Conservation (phyloP, 2,797 vertebrate species). For the Eulemur coronatus region DNA sequence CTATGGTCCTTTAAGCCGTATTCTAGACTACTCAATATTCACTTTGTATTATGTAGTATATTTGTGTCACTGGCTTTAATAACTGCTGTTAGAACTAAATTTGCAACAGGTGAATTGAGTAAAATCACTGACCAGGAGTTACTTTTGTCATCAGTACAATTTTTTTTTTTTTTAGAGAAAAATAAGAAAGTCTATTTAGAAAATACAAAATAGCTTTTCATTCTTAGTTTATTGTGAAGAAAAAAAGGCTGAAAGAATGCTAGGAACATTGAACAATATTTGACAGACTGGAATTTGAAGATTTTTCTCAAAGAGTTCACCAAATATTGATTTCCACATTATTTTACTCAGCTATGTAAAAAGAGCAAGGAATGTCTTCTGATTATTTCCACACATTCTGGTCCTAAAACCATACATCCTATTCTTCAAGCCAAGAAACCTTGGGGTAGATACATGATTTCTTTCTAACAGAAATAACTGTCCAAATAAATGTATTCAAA, state of each 20-base stretch:
- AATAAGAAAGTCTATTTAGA: neutral
- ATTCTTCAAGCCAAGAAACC: neutral
- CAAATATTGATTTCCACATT: conserved; percentile 15
- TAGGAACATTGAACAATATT: neutral
- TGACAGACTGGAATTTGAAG: neutral
- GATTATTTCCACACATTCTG: neutral
- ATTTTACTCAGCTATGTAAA: neutral
- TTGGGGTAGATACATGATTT: neutral
- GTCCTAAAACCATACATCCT: neutral
- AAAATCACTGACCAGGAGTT: neutral
- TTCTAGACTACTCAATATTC: neutral
- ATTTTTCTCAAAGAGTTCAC: neutral
- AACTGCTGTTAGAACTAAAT: neutral
- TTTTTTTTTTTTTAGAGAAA: neutral
- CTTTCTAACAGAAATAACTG: conserved; percentile 39
- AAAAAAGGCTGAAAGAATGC: neutral
- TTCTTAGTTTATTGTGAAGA: neutral
- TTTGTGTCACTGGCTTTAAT: neutral
- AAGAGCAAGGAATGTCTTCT: neutral
- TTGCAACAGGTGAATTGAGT: neutral
- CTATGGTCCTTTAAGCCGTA: neutral
- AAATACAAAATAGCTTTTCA: neutral
- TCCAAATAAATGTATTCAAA: conserved; percentile 51
- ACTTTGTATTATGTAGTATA: neutral
- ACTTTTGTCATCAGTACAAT: neutral